Evolutionary conservation across 2,888 invertebrate genomes (phyloP), one percentile per base, ranked within the genome.

Genomic region (Xanthostigma xanthostigma): DNA sequence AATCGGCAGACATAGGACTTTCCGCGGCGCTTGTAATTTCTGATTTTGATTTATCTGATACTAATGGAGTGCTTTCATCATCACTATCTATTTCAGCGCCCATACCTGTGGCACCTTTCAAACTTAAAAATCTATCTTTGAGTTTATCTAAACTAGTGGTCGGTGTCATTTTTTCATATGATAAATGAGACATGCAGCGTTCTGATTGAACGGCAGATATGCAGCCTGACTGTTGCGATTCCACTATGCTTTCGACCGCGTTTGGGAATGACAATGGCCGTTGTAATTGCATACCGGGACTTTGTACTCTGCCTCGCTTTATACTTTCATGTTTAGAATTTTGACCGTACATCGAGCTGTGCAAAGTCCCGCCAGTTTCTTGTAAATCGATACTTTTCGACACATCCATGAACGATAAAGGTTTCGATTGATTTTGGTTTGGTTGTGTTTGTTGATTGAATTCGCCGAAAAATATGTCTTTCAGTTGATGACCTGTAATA

Each of bases 61-160:
- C 79, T 51, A 83, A 70, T 49, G 81, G 81, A 2, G 82, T 79
- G 55, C 76, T 76, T 59, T 84, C 84, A 61, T 81, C 81, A 60
- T 81, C 81, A 61, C 75, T 73, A 52, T 65, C 64, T 39, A 61
- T 54, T 36, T 56, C 53, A 34, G 44, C 38, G 40, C 43, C 53
- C 44, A 45, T 14, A 17, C 27, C 42, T 45, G 38, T 35, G 9
- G 36, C 39, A 34, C 33, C 37, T 64, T 63, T 65, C 9, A 65
- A 64, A 52, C 64, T 62, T 14, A 66, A 51, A 12, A 67, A 55
- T 53, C 65, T 65, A 46, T 66, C 67, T 53, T 64, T 65, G 5
- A 67, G 49, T 40, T 61, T 63, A 42, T 64, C 64, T 27, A 63
- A 54, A 48, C 60, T 61, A 8, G 57, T 57, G n/a, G 60, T 56